Conservation (phyloP, 2,113 vertebrate genomes). For the Lycocorax pyrrhopterus region DNA sequence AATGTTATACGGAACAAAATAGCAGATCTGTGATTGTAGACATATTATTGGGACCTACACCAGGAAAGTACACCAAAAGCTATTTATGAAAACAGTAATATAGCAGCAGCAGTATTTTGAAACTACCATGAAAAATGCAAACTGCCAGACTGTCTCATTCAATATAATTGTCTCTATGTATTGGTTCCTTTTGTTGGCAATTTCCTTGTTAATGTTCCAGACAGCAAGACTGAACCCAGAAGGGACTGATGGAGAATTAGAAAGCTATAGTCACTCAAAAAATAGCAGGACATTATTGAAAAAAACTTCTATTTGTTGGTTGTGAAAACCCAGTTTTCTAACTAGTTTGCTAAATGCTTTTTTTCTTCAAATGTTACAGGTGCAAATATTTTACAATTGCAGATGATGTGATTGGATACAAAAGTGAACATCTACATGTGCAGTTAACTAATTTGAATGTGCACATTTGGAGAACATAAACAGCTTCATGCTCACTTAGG, state of each 20-base stretch:
- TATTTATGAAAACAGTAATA: not conserved
- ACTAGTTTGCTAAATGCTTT: not conserved
- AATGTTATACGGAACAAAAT: not conserved
- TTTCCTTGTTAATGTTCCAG: not conserved
- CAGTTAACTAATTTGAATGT: not conserved
- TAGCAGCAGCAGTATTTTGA: not conserved
- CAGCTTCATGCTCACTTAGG: constrained; percentile 30
- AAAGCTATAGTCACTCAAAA: not conserved
- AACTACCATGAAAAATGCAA: not conserved
- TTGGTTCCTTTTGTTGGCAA: not conserved
- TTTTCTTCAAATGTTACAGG: not conserved
- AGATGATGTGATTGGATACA: not conserved
- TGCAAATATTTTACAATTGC: not conserved
- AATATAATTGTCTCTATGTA: not conserved
- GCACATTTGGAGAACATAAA: constrained; percentile 6
- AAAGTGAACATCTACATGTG: not conserved
- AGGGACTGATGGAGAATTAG: not conserved
- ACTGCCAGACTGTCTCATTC: not conserved
- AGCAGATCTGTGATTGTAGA: not conserved
- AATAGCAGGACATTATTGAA: not conserved
- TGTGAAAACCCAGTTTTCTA: not conserved
- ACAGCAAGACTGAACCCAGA: not conserved
- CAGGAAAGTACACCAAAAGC: not conserved
- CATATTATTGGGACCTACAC: not conserved
- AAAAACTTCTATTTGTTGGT: not conserved